Conservation (phyloP, 2,113 vertebrate species). For the Thalassoma bifasciatum region DNA sequence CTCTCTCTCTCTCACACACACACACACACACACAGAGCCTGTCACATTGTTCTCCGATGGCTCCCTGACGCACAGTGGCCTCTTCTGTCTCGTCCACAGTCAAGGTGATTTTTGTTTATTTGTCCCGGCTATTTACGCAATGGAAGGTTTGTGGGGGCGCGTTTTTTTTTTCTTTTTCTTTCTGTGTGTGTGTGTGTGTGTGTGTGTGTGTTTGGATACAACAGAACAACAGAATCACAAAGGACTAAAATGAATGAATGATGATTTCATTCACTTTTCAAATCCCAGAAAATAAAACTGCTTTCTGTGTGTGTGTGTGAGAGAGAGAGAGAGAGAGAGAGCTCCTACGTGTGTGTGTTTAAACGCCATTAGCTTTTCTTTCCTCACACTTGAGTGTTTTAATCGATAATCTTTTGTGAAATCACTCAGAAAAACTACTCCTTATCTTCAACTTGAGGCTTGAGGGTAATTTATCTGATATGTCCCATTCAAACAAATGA, state of each 20-base stretch:
- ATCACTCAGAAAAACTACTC: neutral
- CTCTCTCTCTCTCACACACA: neutral
- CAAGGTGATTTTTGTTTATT: conserved; percentile 71
- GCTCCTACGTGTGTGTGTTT: conserved; percentile 43
- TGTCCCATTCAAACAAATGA: too few relatives aligned
- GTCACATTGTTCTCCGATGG: conserved; percentile 68
- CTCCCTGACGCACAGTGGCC: conserved; percentile 56
- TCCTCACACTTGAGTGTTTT: conserved; percentile 23
- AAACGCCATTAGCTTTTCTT: neutral
- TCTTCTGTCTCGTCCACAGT: conserved; percentile 72
- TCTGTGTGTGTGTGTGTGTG: conserved; percentile 17
- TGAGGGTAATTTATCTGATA: too few relatives aligned
- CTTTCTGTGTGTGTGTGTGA: conserved; percentile 40
- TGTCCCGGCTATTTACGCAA: conserved; percentile 63
- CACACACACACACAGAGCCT: conserved; percentile 14
- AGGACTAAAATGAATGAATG: conserved; percentile 63
- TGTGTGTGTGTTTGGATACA: conserved; percentile 6
- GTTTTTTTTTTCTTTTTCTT: conserved; percentile 22
- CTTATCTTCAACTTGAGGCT: too few relatives aligned
- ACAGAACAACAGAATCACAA: conserved; percentile 50
- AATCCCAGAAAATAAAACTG: conserved; percentile 46
- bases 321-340: conserved; percentile 20
- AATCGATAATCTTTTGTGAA: conserved; percentile 20
- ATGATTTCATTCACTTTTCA: conserved; percentile 30
- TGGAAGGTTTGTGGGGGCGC: neutral